Base-by-base conservation (phyloP, 2,113 vertebrate species). In the Rhabdornis inornatus region DNA sequence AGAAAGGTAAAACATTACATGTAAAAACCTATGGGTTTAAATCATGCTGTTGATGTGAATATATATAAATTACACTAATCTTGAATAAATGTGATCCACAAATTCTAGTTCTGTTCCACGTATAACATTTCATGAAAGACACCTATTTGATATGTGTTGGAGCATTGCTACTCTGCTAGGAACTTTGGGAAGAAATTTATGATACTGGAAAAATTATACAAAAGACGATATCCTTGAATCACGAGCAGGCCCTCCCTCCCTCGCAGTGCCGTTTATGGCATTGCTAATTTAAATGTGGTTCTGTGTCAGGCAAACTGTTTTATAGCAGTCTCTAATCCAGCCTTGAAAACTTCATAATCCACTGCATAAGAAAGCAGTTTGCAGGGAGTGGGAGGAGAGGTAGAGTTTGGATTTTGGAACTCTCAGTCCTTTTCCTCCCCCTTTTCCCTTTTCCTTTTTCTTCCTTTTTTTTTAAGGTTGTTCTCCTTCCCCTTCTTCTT, bases 261-360 rank as follows among this genome's bases (percentile, higher is more conserved):
- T 93, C 1, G 0, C 53, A n/a, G 82, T 18, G 45, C 55, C 0
- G 11, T 96, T 95, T 96, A 97, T 94, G 92, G 83, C 88, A 42
- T 25, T 70, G 84, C 79, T 97, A 96, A 97, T 97, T 96, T 95
- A 94, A 92, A 92, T 80, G 68, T 21, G 50, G n/a, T 94, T 95
- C 35, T 77, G 61, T 82, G 89, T 90, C 93, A 94, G 77, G 37
- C 72, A 91, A 80, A 70, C 87, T 95, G 84, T 76, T 97, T 97
- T 95, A 95, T 90, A 92, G 93, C 72, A 61, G 70, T 42, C 33
- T 77, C 79, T 82, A 82, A 93, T 87, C 88, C 88, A 89, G 83
- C 21, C 83, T 45, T 44, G 35, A 87, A 95, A 94, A 96, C 35
- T 92, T 76, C 24, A 24, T 89, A 85, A 94, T 76, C 87, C 74